Conservation (phyloP, 2,113 vertebrate genomes). For the Pandion haliaetus region DNA sequence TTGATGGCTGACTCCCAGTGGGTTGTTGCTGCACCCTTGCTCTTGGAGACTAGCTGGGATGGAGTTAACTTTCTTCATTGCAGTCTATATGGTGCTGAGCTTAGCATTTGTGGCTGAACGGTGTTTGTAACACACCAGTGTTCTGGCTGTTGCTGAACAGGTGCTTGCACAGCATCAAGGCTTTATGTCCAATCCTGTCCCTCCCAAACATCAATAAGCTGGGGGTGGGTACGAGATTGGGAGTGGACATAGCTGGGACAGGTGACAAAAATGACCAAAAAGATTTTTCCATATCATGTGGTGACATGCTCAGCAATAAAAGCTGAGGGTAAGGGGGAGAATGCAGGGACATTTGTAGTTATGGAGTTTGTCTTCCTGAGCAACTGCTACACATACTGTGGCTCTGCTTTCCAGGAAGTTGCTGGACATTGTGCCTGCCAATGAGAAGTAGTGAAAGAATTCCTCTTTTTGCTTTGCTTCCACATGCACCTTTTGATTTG, state of each 20-base stretch:
- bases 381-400: neutral
- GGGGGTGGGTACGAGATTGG: neutral
- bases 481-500: neutral
- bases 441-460: neutral
- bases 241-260: neutral
- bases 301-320: neutral
- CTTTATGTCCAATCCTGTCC: rapidly evolving
- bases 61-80: neutral
- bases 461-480: neutral
- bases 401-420: neutral
- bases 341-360: neutral
- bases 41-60: neutral
- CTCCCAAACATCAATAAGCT: neutral
- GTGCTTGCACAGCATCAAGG: neutral
- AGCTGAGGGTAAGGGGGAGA: neutral
- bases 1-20: neutral
- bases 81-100: neutral
- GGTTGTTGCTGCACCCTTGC: neutral
- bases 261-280: neutral
- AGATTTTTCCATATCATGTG: neutral
- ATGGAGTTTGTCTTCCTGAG: neutral
- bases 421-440: neutral
- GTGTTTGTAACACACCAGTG: neutral
- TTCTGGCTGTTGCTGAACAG: neutral
- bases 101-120: neutral